Conservation (phyloP, 1,140 invertebrate species). For the Antheraea pernyi region DNA sequence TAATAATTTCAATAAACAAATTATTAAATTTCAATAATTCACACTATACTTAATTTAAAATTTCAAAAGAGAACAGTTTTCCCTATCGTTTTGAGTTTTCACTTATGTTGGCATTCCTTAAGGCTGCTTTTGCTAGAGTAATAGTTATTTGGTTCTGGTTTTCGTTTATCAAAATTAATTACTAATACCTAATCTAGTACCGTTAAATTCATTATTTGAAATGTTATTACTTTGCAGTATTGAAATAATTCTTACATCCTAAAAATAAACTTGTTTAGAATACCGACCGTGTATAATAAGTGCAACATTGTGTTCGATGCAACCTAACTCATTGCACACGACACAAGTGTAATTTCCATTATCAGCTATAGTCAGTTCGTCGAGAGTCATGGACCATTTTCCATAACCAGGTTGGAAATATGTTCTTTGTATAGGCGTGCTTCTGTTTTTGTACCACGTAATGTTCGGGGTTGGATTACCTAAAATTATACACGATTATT, state of each 20-base stretch:
- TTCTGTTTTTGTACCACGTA: slow-evolving; percentile 88
- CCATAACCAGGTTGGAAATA: slow-evolving; percentile 80
- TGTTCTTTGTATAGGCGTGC: slow-evolving; percentile 78
- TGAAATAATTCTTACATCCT: slow-evolving; percentile 1
- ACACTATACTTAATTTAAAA: too few relatives aligned
- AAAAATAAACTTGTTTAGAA: slow-evolving; percentile 2
- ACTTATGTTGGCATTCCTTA: too few relatives aligned
- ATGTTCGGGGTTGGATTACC: slow-evolving; percentile 89
- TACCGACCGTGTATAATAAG: slow-evolving; percentile 87
- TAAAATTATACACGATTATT: slow-evolving; percentile 34
- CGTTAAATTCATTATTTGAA: too few relatives aligned
- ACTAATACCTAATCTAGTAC: background rate
- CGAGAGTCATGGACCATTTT: slow-evolving; percentile 85
- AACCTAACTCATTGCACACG: slow-evolving; percentile 88
- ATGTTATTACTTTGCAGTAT: background rate
- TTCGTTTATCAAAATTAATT: too few relatives aligned
- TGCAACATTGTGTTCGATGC: slow-evolving; percentile 87
- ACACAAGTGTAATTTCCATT: slow-evolving; percentile 92
- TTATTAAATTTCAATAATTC: too few relatives aligned
- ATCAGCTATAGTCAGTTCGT: slow-evolving; percentile 88
- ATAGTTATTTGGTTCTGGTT: too few relatives aligned
- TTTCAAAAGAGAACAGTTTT: too few relatives aligned
- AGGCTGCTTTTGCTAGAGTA: too few relatives aligned
- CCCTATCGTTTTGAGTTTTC: too few relatives aligned
- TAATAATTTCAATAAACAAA: too few relatives aligned